phyloP scores from a whole-genome alignment of 2,888 invertebrate species.

The Salticus scenicus region DNA sequence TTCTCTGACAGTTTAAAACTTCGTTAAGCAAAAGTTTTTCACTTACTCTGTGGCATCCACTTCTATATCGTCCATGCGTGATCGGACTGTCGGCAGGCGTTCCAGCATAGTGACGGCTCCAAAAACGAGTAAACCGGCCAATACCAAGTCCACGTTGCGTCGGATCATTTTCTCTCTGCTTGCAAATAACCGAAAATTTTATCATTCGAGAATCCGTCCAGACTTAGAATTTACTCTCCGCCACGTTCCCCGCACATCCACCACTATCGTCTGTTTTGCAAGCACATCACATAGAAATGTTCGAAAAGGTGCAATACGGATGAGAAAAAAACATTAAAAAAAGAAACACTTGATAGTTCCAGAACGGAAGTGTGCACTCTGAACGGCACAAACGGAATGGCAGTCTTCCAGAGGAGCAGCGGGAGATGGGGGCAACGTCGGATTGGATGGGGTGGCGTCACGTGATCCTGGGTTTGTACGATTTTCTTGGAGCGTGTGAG shows the following conservation, averaged over 20 bases:
- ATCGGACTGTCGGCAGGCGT: conserved; percentile 38
- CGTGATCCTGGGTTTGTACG: conserved; percentile 64
- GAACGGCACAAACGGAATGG: conserved; percentile 38
- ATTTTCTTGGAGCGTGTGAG: conserved; percentile 45
- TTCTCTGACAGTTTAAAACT: no score
- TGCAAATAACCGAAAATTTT: neutral
- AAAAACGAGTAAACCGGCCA: conserved; percentile 24
- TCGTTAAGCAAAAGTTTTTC: no score
- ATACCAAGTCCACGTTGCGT: conserved; percentile 28
- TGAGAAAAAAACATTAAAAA: neutral
- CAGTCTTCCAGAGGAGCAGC: conserved; percentile 44
- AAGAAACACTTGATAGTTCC: neutral
- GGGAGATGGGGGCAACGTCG: conserved; percentile 19
- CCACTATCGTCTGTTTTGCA: neutral
- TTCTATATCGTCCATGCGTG: conserved; percentile 61
- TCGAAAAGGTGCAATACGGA: neutral
- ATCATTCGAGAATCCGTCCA: neutral
- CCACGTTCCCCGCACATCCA: neutral
- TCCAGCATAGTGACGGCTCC: conserved; percentile 38
- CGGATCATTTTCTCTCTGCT: neutral
- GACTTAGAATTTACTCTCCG: no score
- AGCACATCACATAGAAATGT: neutral
- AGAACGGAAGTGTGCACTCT: conserved; percentile 15
- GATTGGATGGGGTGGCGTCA: conserved; percentile 46
- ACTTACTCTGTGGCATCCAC: conserved; percentile 66